These are phyloP conservation scores for Argyresthia albistria DNA, from an alignment of 2,888 invertebrate species.

Conservation along the genomic window DNA sequence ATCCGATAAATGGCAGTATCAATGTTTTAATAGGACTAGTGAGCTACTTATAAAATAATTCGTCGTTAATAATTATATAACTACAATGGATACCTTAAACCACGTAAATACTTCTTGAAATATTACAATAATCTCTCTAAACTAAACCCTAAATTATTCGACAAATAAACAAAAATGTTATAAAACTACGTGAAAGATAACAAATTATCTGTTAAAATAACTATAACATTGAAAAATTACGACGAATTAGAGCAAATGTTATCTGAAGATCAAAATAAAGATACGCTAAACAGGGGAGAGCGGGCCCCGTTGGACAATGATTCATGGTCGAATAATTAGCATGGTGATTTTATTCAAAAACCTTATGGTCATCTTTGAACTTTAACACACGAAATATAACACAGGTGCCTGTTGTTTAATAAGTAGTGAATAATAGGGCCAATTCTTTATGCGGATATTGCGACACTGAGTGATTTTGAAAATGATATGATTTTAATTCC, in stretches of 20 bases:
- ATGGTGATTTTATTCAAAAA: slow-evolving; percentile 46
- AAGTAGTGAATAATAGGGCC: too few species aligned
- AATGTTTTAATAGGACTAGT: too few species aligned
- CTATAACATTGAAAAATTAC: slow-evolving; percentile 3
- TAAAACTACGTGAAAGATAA: background rate
- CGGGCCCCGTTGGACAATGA: slow-evolving; percentile 3
- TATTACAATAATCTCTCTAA: too few species aligned
- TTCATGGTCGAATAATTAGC: slow-evolving; percentile 8
- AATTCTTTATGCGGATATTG: too few species aligned
- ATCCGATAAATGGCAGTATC: too few species aligned
- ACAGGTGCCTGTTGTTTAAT: background rate
- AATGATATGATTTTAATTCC: too few species aligned
- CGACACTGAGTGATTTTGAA: too few species aligned
- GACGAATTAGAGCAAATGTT: slow-evolving; percentile 3
- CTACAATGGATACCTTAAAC: background rate
- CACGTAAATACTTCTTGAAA: too few species aligned
- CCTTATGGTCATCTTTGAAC: slow-evolving; percentile 31
- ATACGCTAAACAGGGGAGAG: slow-evolving; percentile 5
- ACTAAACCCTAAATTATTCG: too few species aligned
- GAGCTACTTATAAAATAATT: background rate
- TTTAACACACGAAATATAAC: background rate
- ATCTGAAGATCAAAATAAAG: slow-evolving; percentile 2
- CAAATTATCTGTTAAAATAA: background rate
- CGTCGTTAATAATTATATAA: background rate
- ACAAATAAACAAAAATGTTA: background rate